Evolutionary conservation across 2,113 vertebrate species (phyloP).

Genomic region (Entomyzon cyanotis): DNA sequence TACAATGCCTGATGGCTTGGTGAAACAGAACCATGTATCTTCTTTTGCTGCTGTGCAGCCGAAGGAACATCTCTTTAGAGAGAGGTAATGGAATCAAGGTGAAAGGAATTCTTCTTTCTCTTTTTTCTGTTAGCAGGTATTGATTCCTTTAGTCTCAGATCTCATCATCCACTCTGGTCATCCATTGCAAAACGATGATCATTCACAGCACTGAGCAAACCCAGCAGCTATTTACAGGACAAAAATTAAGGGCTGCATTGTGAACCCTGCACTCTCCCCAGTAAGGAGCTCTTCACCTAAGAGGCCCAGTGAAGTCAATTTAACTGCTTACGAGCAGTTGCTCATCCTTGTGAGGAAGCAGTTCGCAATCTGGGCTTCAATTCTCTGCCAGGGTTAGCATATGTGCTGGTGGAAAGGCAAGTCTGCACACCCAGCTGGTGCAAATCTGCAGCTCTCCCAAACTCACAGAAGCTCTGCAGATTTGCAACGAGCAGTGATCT

Average conservation of each 20-base stretch:
- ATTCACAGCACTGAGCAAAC: conserved; percentile 10
- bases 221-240: conserved; percentile 11
- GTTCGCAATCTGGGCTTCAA: conserved; percentile 31
- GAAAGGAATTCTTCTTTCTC: not conserved
- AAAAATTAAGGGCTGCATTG: conserved; percentile 4
- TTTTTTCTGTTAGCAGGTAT: conserved; percentile 35
- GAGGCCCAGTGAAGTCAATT: not conserved
- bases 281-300: not conserved
- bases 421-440: not conserved
- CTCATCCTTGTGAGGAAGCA: conserved; percentile 11
- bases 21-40: conserved; percentile 65
- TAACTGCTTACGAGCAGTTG: not conserved
- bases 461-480: not conserved
- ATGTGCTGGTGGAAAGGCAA: conserved; percentile 15
- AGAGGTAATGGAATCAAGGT: not conserved
- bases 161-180: conserved; percentile 30
- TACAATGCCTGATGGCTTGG: conserved; percentile 73
- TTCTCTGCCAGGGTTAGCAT: conserved; percentile 34
- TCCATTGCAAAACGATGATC: conserved; percentile 28
- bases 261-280: not conserved
- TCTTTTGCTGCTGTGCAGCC: conserved; percentile 31
- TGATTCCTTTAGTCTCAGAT: conserved; percentile 9
- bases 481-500: not conserved
- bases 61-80: conserved; percentile 54
- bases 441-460: not conserved